Evolutionary conservation across 2,113 vertebrate species (phyloP), one percentile per base, ranked within the genome.

Genomic region (Passerina amoena): DNA sequence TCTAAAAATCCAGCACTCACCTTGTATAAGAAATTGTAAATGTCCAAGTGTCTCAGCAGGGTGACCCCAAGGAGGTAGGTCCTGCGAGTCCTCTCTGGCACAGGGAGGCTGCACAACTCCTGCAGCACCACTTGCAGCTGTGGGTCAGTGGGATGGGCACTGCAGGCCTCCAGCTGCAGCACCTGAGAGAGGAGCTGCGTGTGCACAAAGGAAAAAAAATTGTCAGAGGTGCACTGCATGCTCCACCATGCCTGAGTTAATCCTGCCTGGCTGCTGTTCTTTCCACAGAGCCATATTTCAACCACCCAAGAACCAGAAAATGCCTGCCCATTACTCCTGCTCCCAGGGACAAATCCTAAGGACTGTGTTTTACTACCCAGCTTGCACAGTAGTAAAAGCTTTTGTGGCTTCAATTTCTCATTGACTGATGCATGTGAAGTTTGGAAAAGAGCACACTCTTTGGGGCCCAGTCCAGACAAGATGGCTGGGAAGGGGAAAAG

Each of bases 21-120:
- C 97, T 98, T 98, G 92, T 98, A 98, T 4, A 97, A 94, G 82
- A 98, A 97, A 84, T 95, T 98, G 82, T 98, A 97, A 84, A 98
- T 2, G 92, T 98, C 98, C 69, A 99, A 24, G 71, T 99, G 98
- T 42, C 95, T 98, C 61, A 98, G 76, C 64, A 98, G 88, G 30
- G 99, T 98, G 83, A 99, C 50, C 6, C 97, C 96, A 6, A 99
- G 95, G 82, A 98, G 66, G 83, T 98, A 98, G 7, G 72, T 97
- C 30, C 95, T 96, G 20, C 77, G 94, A 47, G 96, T 93, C 63
- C 96, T 96, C 89, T 98, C 95, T 30, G 97, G 86, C 98, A 99
- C 31, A 9, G 98, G 73, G 88, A 99, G 90, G 37, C 96, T 97
- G 96, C 99, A 99, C 82, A 99, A 88, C 79, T 98, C 94, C 64